phyloP scores from a whole-genome alignment of 2,797 vertebrate genomes.

The Myripristis murdjan region DNA sequence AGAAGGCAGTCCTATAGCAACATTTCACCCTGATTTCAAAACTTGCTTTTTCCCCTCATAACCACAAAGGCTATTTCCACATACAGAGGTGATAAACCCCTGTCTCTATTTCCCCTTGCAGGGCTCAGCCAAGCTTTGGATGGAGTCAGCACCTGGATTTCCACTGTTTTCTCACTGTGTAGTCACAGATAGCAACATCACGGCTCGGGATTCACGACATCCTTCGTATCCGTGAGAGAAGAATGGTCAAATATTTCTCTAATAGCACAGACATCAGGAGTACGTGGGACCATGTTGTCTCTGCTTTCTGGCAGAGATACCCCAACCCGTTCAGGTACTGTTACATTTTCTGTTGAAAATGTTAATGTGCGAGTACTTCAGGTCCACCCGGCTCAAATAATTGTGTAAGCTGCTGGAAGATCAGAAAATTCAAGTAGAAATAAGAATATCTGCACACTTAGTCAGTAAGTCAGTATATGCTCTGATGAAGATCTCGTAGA shows the following conservation, averaged over 20 bases:
- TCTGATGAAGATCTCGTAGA: too few relatives aligned
- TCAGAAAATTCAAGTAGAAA: too few relatives aligned
- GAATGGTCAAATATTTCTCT: slow-evolving; percentile 86
- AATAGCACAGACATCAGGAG: slow-evolving; percentile 78
- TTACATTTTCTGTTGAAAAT: not conserved
- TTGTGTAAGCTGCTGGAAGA: too few relatives aligned
- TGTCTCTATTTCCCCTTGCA: slow-evolving; percentile 24
- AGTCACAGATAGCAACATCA: slow-evolving; percentile 20
- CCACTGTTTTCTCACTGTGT: slow-evolving; percentile 32
- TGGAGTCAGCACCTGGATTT: slow-evolving; percentile 69
- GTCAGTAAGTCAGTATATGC: too few relatives aligned
- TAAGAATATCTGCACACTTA: too few relatives aligned
- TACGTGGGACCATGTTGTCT: slow-evolving; percentile 85
- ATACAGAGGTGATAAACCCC: not conserved
- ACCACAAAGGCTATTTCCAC: too few relatives aligned
- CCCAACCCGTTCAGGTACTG: slow-evolving; percentile 87
- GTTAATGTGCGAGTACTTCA: too few relatives aligned
- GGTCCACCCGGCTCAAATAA: too few relatives aligned
- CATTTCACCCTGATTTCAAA: too few relatives aligned
- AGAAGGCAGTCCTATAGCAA: too few relatives aligned
- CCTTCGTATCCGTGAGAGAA: slow-evolving; percentile 41
- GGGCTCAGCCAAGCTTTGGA: slow-evolving; percentile 63
- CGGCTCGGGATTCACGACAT: slow-evolving; percentile 38
- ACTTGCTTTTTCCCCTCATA: too few relatives aligned
- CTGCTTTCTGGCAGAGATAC: slow-evolving; percentile 87